Evolutionary conservation across 1,140 invertebrate genomes (phyloP).

Genomic region (Drosophila quadrilineata): DNA sequence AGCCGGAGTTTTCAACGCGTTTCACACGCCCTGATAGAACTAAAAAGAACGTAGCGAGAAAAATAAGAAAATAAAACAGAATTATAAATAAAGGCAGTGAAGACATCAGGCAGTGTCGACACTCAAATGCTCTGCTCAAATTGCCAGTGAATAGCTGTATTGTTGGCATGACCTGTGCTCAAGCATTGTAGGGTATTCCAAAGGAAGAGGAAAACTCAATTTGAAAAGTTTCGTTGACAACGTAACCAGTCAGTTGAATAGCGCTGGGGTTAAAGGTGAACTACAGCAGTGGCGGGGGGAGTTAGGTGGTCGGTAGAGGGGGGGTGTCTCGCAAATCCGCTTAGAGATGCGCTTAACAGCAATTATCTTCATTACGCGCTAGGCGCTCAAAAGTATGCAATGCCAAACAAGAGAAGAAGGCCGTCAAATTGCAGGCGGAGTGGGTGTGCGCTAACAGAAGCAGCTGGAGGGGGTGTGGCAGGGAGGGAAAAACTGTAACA

Average conservation of each 20-base stretch:
- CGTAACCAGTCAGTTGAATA: conserved; percentile 17
- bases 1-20: not conserved
- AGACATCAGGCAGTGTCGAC: not conserved
- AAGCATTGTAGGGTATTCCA: conserved; percentile 11
- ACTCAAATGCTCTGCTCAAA: not conserved
- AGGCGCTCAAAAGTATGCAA: conserved; percentile 65
- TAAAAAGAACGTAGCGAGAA: conserved; percentile 45
- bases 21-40: conserved; percentile 24
- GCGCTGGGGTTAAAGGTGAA: not conserved
- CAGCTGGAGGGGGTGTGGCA: too few species aligned
- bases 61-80: conserved; percentile 22
- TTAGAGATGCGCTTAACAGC: conserved; percentile 72
- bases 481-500: conserved; percentile 3
- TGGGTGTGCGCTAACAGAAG: too few species aligned
- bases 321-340: conserved; percentile 60
- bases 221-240: conserved; percentile 32
- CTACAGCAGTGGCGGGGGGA: not conserved
- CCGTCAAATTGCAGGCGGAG: too few species aligned
- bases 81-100: conserved; percentile 21
- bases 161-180: too few species aligned
- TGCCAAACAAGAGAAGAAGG: conserved; percentile 45
- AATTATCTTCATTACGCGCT: conserved; percentile 76
- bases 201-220: conserved; percentile 32
- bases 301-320: conserved; percentile 2
- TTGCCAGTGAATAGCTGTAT: not conserved